A percentile compares a stretch with the other conserved stretches of the same genome.
phyloP scores from a whole-genome alignment of 2,888 invertebrate species.

The Notodonta ziczac region DNA sequence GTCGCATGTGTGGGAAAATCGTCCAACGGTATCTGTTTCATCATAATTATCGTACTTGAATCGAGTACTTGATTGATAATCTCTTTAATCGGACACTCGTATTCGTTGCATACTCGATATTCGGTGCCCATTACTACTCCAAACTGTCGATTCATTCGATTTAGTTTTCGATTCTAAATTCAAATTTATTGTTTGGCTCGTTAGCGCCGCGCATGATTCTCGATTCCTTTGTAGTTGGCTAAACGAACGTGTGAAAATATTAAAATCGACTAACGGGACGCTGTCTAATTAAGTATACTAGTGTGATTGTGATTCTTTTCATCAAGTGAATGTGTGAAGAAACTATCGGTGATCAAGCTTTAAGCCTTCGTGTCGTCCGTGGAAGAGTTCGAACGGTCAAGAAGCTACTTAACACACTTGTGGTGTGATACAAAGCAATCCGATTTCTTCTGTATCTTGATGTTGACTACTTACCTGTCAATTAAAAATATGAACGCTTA shows the following conservation, averaged over 20 bases:
- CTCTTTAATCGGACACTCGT: constrained; percentile 56
- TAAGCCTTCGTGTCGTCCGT: background rate
- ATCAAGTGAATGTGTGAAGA: constrained; percentile 22
- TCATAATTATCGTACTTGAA: constrained; percentile 57
- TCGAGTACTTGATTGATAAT: constrained; percentile 60
- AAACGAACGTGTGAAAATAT: constrained; percentile 69
- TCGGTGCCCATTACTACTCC: constrained; percentile 52
- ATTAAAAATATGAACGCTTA: too few relatives aligned
- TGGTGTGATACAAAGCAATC: background rate
- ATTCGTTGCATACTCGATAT: constrained; percentile 43
- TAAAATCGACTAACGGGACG: constrained; percentile 36
- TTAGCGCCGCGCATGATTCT: constrained; percentile 50
- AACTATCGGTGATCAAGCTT: constrained; percentile 19
- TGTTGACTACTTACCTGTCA: too few relatives aligned
- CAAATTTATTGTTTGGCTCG: constrained; percentile 68
- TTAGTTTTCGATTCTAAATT: constrained; percentile 74
- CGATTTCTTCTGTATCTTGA: background rate
- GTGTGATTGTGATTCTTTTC: constrained; percentile 35
- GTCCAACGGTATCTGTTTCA: constrained; percentile 50
- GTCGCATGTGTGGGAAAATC: constrained; percentile 36
- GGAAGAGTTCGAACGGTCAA: background rate
- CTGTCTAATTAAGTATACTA: constrained; percentile 34
- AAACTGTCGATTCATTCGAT: constrained; percentile 75
- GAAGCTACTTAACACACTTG: background rate
- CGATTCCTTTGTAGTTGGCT: constrained; percentile 58